Evolutionary conservation across 2,888 invertebrate species (phyloP).

Genomic region (Drosophila maculinotata): DNA sequence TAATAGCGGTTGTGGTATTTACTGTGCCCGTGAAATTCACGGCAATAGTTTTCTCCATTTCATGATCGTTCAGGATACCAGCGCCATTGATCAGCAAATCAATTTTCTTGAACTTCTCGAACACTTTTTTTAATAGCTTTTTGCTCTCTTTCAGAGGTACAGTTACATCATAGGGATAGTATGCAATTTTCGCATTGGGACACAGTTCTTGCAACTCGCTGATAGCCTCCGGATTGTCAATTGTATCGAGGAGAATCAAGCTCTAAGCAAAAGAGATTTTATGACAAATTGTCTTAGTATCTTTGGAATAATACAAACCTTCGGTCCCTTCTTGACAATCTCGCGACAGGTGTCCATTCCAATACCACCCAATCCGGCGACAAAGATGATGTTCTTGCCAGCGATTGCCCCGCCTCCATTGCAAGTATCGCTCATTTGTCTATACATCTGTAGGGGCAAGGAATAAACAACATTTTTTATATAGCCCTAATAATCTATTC

Average conservation of each 20-base stretch:
- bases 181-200: conserved; percentile 57
- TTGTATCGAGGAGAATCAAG: conserved; percentile 69
- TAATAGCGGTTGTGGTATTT: conserved; percentile 76
- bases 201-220: conserved; percentile 17
- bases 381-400: conserved; percentile 72
- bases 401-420: conserved; percentile 35
- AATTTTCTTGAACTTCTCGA: conserved; percentile 56
- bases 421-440: too few species aligned
- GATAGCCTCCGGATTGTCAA: conserved; percentile 54
- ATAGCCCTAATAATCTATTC: too few species aligned
- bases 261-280: conserved; percentile 55
- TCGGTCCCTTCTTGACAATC: conserved; percentile 49
- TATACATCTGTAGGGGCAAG: too few species aligned
- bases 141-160: conserved; percentile 60
- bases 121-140: conserved; percentile 63
- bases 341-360: conserved; percentile 73
- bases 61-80: conserved; percentile 70
- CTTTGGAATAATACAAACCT: conserved; percentile 33
- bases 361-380: conserved; percentile 79
- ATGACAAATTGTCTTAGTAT: neutral
- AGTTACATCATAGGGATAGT: conserved; percentile 70
- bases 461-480: too few species aligned
- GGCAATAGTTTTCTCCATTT: conserved; percentile 68
- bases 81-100: conserved; percentile 78
- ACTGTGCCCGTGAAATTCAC: conserved; percentile 73